A percentile compares a stretch with the other conserved stretches of the same genome.
Conservation (phyloP, 2,113 vertebrate species). For the Ptychochromis oligacanthus region DNA sequence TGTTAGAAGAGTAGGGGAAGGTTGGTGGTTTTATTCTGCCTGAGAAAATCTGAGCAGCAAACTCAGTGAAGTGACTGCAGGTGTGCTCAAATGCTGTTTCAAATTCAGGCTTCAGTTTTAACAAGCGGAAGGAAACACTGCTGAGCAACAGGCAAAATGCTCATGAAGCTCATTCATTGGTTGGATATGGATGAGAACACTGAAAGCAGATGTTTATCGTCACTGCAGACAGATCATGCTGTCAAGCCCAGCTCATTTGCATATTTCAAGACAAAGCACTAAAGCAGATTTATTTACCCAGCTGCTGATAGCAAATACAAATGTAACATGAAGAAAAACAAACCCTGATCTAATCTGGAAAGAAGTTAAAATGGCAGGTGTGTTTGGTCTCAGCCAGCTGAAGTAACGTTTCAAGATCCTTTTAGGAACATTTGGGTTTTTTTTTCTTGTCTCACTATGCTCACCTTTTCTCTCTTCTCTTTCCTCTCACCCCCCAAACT, state of each 20-base stretch:
- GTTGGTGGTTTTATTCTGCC: background rate
- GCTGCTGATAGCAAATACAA: conserved; percentile 13
- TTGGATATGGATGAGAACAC: background rate
- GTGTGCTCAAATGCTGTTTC: background rate
- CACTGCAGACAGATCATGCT: background rate
- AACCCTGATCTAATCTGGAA: background rate
- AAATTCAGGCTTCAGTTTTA: background rate
- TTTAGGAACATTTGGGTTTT: too few species aligned
- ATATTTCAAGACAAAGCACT: conserved; percentile 19
- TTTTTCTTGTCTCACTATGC: background rate
- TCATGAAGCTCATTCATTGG: background rate
- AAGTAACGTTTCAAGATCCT: background rate
- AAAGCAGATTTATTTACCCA: conserved; percentile 13
- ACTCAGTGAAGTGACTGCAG: background rate
- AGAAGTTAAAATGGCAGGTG: background rate
- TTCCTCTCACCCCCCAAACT: background rate
- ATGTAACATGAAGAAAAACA: background rate
- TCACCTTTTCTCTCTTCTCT: background rate
- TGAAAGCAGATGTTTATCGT: conserved; percentile 36
- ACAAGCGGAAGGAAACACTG: conserved; percentile 1
- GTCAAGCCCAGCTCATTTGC: conserved; percentile 20
- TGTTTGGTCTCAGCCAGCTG: background rate
- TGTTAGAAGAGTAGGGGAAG: background rate
- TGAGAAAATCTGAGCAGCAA: background rate
- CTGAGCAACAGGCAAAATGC: background rate